Base-by-base conservation (phyloP, 2,888 invertebrate species). In the Lamellibrachia satsuma region DNA sequence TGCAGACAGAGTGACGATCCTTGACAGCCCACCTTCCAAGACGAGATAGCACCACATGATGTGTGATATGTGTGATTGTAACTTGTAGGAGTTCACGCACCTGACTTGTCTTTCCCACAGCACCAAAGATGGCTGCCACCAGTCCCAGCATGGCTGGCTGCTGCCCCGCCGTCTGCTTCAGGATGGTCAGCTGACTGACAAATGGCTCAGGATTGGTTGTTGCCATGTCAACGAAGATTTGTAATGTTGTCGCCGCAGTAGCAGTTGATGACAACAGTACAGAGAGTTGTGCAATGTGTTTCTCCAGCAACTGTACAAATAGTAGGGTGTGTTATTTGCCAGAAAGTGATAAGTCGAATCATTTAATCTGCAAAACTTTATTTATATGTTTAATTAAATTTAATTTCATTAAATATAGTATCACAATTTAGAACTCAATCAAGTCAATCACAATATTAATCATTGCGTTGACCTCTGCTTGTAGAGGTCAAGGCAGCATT, bases 261-360 rank as follows among this genome's bases (percentile, higher is more conserved):
- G 97, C 97, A 51, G 97, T 97, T 94, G 97, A 96, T 94, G 97
- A 97, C 92, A 99, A 97, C 95, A 98, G 98, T 91, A 98, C 98
- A 95, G 98, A 97, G 93, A 99, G 97, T 96, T 98, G 98, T 0
- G 98, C 98, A 91, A 99, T 97, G 95, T 98, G 98, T 0, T 98
- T 97, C 96, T 98, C 98, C 94, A 99, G 96, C 4, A 98, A 97
- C 97, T 98, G 96, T 75, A 96, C 96, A 91, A 3, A 39, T 7
- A 27, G 15, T 51, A 39, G 90, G 15, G 9, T 51, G 51, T 90
- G 8, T 90, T 90, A 27, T 8, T 39, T 90, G 90, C 27, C 39
- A 90, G 51, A 90, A 90, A 91, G 75, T 22, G n/a, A 15, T 75
- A 75, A 22, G 75, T 75, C 75, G 6, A 11, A 75, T 15, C 3